These are phyloP conservation scores for Megalops atlanticus DNA, from an alignment of 2,113 vertebrate species.

Conservation along the genomic window DNA sequence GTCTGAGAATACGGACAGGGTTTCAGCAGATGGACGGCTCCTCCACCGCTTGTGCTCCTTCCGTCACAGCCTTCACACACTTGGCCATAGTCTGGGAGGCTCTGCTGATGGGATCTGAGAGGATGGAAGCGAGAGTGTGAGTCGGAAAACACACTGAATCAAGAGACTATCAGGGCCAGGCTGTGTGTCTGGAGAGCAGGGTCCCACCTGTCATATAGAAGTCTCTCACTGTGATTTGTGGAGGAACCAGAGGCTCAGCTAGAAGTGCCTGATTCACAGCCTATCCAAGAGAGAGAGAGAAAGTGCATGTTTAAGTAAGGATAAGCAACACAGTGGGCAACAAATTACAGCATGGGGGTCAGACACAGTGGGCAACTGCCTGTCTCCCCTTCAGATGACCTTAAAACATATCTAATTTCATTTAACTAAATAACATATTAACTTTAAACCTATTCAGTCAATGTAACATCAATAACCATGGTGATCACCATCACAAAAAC, in stretches of 20 bases:
- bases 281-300: constrained; percentile 64
- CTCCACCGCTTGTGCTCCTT: constrained; percentile 84
- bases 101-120: constrained; percentile 83
- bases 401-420: not conserved
- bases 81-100: constrained; percentile 85
- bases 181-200: not conserved
- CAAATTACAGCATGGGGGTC: not conserved
- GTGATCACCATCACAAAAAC: not conserved
- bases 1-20: not conserved
- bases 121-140: constrained; percentile 25
- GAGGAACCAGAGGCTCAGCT: constrained; percentile 75
- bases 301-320: constrained; percentile 12
- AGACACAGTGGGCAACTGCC: not conserved
- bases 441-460: not conserved
- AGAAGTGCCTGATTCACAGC: constrained; percentile 80
- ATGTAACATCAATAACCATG: not conserved
- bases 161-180: not conserved
- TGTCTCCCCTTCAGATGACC: too few species aligned
- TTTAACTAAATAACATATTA: not conserved
- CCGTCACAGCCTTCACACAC: constrained; percentile 81
- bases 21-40: constrained; percentile 89
- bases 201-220: constrained; percentile 83
- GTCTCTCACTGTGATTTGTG: constrained; percentile 81
- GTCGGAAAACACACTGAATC: not conserved
- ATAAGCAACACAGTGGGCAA: not conserved